Base-by-base conservation (phyloP, 2,888 invertebrate species). In the Pachymerium ferrugineum region DNA sequence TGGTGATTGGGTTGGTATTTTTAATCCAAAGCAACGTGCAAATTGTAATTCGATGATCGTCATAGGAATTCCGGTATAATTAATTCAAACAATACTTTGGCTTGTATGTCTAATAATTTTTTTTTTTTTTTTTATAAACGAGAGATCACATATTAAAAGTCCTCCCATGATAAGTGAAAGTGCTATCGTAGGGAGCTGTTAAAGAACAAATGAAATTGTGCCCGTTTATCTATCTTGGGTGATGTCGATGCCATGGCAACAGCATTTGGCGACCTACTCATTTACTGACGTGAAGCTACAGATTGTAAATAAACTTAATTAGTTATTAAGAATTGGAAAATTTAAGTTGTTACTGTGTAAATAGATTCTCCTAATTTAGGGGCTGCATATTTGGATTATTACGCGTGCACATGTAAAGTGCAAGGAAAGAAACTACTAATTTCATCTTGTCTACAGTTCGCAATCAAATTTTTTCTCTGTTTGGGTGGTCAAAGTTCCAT, bases 241-340 rank as follows among this genome's bases (percentile, higher is more conserved):
- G 85, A 85, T 74, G 90, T 90, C 19, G 86, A 87, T 78, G 85
- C 86, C 78, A 86, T 89, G 78, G 86, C 89, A 30, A 83, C 85
- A 74, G 86, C 88, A 78, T 90, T 91, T 78, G 85, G 73, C 30
- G 77, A 79, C 22, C 74, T 78, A 16, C 77, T 81, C 12, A 35
- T 19, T 8, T 78, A 74, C 74, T 77, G 79, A 1, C 73, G 67
- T 31, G n/a, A 31, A 16, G 22, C 19, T 2, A 25, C 73, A 5
- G 33, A 73, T 25, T 73, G 73, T 73, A 35, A 25, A 3, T 25
- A 54, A 25, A 22, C 28, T 54, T 54, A 25, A 8, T 54, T n/a
- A n/a, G n/a, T 54, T 25, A 25, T 10, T 25, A 25, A 25, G 10
- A 4, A 14, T 19, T 47, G 14, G n/a, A n/a, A 22, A 22, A 22